phyloP scores from a whole-genome alignment of 2,113 vertebrate genomes.

The Rhinopomastus cyanomelas region DNA sequence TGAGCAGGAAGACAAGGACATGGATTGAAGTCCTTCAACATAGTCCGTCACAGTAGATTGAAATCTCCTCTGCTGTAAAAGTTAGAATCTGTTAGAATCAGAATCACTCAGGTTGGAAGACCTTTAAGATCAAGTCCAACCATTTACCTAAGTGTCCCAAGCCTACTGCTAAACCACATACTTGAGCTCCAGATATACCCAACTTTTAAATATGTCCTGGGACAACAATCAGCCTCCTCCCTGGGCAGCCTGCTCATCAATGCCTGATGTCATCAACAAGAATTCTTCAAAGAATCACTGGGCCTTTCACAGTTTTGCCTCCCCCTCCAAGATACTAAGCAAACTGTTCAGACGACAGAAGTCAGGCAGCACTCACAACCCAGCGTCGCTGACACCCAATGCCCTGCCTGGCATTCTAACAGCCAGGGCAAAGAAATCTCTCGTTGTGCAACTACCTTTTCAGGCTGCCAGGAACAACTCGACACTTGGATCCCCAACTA shows the following conservation, averaged over 20 bases:
- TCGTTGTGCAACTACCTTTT: not conserved
- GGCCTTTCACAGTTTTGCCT: not conserved
- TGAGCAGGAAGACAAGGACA: not conserved
- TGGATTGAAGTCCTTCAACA: not conserved
- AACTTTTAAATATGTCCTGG: too few relatives aligned
- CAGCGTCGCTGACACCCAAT: fast-evolving
- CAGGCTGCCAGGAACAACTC: not conserved
- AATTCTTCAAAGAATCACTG: not conserved
- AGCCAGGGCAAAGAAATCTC: not conserved
- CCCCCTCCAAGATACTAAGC: not conserved
- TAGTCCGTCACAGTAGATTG: not conserved
- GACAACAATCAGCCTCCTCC: too few relatives aligned
- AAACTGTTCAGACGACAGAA: not conserved
- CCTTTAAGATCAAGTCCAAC: too few relatives aligned
- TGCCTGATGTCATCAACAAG: too few relatives aligned
- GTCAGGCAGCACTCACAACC: not conserved
- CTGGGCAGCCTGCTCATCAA: too few relatives aligned
- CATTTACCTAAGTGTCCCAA: too few relatives aligned
- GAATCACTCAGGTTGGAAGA: too few relatives aligned
- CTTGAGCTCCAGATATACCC: too few relatives aligned
- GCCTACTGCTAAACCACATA: too few relatives aligned
- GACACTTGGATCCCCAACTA: not conserved
- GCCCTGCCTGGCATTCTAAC: not conserved
- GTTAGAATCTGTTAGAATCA: not conserved
- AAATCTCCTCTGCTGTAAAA: not conserved